Conservation (phyloP, 1,140 invertebrate genomes). For the Ruditapes philippinarum region DNA sequence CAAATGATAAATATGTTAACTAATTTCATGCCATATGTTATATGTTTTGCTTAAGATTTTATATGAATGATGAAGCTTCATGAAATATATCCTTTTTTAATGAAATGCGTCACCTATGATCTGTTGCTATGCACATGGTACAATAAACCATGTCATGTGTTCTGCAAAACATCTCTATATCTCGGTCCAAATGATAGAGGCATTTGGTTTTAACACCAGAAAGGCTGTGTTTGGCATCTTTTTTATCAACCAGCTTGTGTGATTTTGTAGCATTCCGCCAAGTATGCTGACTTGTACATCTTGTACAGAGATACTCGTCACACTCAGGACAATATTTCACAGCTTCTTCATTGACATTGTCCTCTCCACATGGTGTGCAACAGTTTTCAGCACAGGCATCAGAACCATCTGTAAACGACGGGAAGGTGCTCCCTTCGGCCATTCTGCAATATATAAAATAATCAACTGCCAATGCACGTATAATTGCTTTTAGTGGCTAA, state of each 20-base stretch:
- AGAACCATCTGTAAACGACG: neutral
- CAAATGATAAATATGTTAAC: too few relatives aligned
- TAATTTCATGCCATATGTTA: too few relatives aligned
- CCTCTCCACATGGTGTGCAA: neutral
- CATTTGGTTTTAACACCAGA: neutral
- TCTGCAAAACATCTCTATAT: neutral
- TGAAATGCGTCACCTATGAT: neutral
- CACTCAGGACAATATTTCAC: neutral
- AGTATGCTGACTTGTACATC: neutral
- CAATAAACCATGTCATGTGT: slow-evolving; percentile 4
- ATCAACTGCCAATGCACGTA: too few relatives aligned
- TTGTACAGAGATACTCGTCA: neutral
- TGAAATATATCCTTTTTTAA: too few relatives aligned
- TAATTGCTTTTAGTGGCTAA: too few relatives aligned
- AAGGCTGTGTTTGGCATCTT: neutral
- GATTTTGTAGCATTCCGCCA: neutral
- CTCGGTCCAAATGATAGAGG: neutral
- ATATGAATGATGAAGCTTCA: too few relatives aligned
- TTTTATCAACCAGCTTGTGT: neutral
- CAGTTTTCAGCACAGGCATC: neutral
- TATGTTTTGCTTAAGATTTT: too few relatives aligned
- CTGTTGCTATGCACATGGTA: neutral
- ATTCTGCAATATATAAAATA: too few relatives aligned
- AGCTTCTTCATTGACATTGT: neutral
- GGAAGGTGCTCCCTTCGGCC: neutral